Conservation (phyloP, 2,797 vertebrate species). For the Danio kyathit region DNA sequence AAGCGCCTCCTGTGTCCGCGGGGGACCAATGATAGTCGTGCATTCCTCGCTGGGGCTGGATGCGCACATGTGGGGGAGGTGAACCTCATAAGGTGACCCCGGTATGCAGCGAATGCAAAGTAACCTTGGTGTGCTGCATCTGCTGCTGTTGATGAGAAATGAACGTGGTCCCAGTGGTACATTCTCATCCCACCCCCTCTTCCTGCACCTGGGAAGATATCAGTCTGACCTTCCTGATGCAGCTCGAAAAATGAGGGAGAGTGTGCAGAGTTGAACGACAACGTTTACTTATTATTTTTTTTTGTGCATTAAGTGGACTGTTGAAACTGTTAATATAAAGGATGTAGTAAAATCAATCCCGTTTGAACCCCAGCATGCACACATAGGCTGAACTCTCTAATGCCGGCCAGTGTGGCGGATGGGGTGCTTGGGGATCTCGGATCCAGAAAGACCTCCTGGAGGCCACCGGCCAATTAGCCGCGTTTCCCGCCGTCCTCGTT, state of each 20-base stretch:
- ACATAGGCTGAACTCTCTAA: slow-evolving; percentile 39
- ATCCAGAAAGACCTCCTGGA: slow-evolving; percentile 57
- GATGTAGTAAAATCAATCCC: slow-evolving; percentile 40
- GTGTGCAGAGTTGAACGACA: not conserved
- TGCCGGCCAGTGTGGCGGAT: not conserved
- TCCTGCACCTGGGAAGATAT: slow-evolving; percentile 51
- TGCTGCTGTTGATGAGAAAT: slow-evolving; percentile 66
- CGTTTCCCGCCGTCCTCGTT: slow-evolving; percentile 80
- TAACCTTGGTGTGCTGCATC: slow-evolving; percentile 66
- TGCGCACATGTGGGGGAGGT: slow-evolving; percentile 47
- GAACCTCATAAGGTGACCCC: slow-evolving; percentile 64
- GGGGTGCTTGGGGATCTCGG: slow-evolving; percentile 25
- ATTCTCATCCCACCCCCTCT: slow-evolving; percentile 26
- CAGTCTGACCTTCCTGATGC: slow-evolving; percentile 53
- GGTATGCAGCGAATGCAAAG: slow-evolving; percentile 66
- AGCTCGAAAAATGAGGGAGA: slow-evolving; percentile 27
- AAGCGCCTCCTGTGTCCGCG: slow-evolving; percentile 50
- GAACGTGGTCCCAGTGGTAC: slow-evolving; percentile 60
- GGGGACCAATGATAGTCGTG: slow-evolving; percentile 57
- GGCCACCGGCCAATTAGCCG: slow-evolving; percentile 79
- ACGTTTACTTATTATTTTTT: not conserved
- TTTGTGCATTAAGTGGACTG: not conserved
- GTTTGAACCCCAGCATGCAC: slow-evolving; percentile 43
- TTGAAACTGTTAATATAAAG: not conserved
- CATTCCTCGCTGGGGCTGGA: slow-evolving; percentile 42